Percentiles rank a stretch among this genome's conserved stretches.
Evolutionary conservation across 2,113 vertebrate species (phyloP).

Genomic region (Grallaria varia): DNA sequence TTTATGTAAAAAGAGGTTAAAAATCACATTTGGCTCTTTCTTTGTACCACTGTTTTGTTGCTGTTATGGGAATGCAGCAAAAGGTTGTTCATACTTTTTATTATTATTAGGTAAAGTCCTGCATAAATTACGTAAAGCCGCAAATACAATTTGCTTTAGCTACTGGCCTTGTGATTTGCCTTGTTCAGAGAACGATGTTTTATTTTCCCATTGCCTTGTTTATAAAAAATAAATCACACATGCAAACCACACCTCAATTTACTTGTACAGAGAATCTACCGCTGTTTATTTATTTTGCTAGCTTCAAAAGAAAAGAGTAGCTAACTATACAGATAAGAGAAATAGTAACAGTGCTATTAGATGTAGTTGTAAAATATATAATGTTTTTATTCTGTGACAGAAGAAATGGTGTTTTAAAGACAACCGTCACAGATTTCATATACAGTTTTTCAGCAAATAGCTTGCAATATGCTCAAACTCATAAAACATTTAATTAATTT

Average conservation of each 20-base stretch:
- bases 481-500: slow-evolving; percentile 42
- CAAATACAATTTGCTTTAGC: slow-evolving; percentile 23
- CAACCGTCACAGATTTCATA: neutral
- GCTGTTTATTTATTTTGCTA: neutral
- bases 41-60: slow-evolving; percentile 69
- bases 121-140: slow-evolving; percentile 47
- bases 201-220: slow-evolving; percentile 15
- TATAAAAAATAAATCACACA: neutral
- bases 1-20: slow-evolving; percentile 80
- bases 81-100: slow-evolving; percentile 69
- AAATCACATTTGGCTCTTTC: slow-evolving; percentile 77
- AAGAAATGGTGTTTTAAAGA: neutral
- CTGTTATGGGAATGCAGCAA: slow-evolving; percentile 68
- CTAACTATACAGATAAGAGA: neutral
- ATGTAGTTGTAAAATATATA: neutral
- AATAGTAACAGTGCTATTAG: neutral
- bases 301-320: neutral
- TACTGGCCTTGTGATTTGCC: slow-evolving; percentile 3
- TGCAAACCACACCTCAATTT: neutral
- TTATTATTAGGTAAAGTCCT: slow-evolving; percentile 66
- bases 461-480: slow-evolving; percentile 25
- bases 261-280: neutral
- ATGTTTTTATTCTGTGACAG: slow-evolving; percentile 2
- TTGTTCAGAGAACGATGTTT: neutral
- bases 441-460: neutral